phyloP scores from a whole-genome alignment of 2,113 vertebrate species.

The Terrapene triunguis region DNA sequence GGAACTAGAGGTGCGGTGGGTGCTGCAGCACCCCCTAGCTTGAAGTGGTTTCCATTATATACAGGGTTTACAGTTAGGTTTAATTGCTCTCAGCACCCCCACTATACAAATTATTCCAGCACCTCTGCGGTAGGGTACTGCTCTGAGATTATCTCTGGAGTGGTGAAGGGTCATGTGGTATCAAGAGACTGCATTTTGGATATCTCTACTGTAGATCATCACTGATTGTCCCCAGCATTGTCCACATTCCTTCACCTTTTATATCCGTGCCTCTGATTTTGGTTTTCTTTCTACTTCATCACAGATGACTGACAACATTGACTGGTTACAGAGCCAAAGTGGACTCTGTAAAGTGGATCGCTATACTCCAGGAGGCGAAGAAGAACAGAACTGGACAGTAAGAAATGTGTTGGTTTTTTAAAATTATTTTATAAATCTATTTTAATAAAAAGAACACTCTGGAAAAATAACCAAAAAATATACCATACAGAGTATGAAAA shows the following conservation, averaged over 20 bases:
- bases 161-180: neutral
- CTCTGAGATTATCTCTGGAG: neutral
- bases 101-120: too few species aligned
- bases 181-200: neutral
- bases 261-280: neutral
- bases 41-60: too few species aligned
- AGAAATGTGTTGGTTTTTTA: neutral
- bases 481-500: neutral
- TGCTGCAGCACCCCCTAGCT: too few species aligned
- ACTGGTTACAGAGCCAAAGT: slow-evolving; percentile 66
- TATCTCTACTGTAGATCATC: neutral
- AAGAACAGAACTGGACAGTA: slow-evolving; percentile 43
- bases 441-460: neutral
- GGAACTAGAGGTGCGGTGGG: too few species aligned
- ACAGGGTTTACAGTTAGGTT: too few species aligned
- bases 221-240: neutral
- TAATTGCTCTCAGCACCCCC: too few species aligned
- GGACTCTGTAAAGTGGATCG: slow-evolving; percentile 64
- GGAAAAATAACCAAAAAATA: neutral
- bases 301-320: slow-evolving; percentile 59
- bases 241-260: neutral
- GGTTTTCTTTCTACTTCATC: neutral
- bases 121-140: neutral
- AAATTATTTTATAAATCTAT: neutral
- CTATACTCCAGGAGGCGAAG: slow-evolving; percentile 33